Percentiles rank a stretch among this genome's conserved stretches.
These are phyloP conservation scores for Geothlypis trichas DNA, from an alignment of 2,113 vertebrate species.

Conservation along the genomic window DNA sequence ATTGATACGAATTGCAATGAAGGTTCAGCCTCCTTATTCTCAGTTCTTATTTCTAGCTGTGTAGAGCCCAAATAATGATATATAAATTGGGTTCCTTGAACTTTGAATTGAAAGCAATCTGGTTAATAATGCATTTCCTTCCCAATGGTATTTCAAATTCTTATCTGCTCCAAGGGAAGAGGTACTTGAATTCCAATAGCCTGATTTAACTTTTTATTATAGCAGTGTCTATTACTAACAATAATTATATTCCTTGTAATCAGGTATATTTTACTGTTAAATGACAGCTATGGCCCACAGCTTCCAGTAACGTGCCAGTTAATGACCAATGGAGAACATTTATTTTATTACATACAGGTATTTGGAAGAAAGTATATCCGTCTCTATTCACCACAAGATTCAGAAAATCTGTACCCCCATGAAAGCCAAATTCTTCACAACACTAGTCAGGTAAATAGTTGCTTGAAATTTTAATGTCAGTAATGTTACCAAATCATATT, in stretches of 20 bases:
- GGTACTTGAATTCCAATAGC: neutral
- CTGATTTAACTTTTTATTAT: neutral
- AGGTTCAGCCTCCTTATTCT: neutral
- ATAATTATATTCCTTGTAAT: neutral
- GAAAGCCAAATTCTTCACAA: constrained; percentile 90
- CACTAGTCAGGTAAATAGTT: constrained; percentile 89
- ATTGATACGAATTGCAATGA: neutral
- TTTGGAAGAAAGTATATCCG: constrained; percentile 92
- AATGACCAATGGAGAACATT: neutral
- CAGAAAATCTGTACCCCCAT: constrained; percentile 88
- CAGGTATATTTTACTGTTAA: neutral
- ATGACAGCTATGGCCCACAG: neutral
- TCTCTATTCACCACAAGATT: constrained; percentile 84
- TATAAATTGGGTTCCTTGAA: neutral
- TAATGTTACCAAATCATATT: neutral
- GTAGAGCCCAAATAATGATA: neutral
- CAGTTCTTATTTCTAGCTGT: neutral
- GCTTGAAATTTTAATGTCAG: neutral
- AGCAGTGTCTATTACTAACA: neutral
- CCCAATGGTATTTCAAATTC: neutral
- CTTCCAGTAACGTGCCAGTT: neutral
- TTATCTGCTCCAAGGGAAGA: neutral
- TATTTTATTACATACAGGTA: constrained; percentile 74
- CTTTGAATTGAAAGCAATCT: neutral
- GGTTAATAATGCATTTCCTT: neutral